phyloP scores from a whole-genome alignment of 37 sponge, comb jelly and placozoan species.

The Beroe ovata region DNA sequence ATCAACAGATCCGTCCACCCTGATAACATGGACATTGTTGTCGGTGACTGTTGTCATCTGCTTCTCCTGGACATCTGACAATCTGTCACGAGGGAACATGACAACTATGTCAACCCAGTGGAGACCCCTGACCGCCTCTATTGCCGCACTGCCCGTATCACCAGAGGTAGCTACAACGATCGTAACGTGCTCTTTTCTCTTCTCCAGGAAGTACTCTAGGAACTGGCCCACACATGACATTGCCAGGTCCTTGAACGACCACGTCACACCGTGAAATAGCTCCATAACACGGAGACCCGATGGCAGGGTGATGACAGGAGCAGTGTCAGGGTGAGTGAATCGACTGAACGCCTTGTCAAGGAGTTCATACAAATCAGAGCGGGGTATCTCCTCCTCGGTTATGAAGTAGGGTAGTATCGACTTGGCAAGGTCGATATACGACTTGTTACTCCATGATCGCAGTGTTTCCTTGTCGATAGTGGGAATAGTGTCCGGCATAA shows the following conservation, averaged over 20 bases:
- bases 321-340: slow-evolving; percentile 68
- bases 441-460: slow-evolving; percentile 61
- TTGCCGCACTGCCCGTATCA: slow-evolving; percentile 80
- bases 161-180: slow-evolving; percentile 73
- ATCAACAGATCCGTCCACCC: slow-evolving; percentile 69
- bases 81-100: slow-evolving; percentile 70
- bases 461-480: slow-evolving; percentile 50
- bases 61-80: slow-evolving; percentile 72
- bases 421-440: slow-evolving; percentile 70
- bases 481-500: slow-evolving; percentile 74
- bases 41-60: slow-evolving; percentile 76
- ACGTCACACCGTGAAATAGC: slow-evolving; percentile 78
- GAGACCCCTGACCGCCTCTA: slow-evolving; percentile 68
- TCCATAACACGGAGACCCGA: slow-evolving; percentile 67
- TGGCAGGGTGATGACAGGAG: slow-evolving; percentile 65
- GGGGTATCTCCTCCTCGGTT: slow-evolving; percentile 68
- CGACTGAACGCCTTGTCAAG: slow-evolving; percentile 66
- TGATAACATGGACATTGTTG: slow-evolving; percentile 69
- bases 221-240: slow-evolving; percentile 64
- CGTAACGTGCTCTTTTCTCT: slow-evolving; percentile 57
- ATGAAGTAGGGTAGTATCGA: slow-evolving; percentile 69
- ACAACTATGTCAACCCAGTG: slow-evolving; percentile 67
- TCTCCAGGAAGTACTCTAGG: slow-evolving; percentile 68
- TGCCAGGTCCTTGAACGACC: slow-evolving; percentile 78
- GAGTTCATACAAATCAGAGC: slow-evolving; percentile 45